These are phyloP conservation scores for Parambassis ranga DNA, from an alignment of 2,797 vertebrate genomes.

Conservation along the genomic window DNA sequence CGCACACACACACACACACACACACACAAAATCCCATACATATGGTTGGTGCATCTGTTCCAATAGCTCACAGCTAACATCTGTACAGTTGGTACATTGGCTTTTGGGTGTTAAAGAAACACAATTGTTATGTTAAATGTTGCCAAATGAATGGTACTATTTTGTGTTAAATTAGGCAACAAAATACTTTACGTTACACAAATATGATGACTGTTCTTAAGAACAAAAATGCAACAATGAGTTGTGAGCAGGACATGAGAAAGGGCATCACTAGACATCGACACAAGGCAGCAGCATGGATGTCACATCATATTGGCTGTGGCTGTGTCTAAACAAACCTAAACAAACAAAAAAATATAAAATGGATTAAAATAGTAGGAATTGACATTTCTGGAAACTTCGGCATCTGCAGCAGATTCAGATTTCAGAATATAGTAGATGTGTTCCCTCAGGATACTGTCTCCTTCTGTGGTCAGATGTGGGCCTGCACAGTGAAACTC, in stretches of 20 bases:
- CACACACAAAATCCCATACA: neutral
- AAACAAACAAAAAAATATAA: no score
- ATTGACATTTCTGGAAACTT: no score
- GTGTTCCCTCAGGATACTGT: neutral
- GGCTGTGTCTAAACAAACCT: no score
- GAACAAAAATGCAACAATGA: no score
- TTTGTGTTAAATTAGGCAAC: neutral
- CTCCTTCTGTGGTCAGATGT: constrained; percentile 1
- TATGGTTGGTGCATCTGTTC: neutral
- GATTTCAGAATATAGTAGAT: neutral
- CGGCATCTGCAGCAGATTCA: no score
- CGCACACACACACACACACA: neutral
- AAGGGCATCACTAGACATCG: no score
- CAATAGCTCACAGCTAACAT: neutral
- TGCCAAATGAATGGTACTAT: neutral
- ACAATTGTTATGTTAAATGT: neutral
- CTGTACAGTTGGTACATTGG: neutral
- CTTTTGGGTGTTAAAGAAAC: neutral
- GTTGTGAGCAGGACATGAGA: no score
- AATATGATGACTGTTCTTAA: no score
- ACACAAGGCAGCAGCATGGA: no score
- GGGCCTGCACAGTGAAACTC: neutral
- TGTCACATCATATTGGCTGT: no score
- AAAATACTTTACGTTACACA: neutral
- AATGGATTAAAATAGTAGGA: no score